Evolutionary conservation across 2,888 invertebrate species (phyloP).

Genomic region (Macaria notata): DNA sequence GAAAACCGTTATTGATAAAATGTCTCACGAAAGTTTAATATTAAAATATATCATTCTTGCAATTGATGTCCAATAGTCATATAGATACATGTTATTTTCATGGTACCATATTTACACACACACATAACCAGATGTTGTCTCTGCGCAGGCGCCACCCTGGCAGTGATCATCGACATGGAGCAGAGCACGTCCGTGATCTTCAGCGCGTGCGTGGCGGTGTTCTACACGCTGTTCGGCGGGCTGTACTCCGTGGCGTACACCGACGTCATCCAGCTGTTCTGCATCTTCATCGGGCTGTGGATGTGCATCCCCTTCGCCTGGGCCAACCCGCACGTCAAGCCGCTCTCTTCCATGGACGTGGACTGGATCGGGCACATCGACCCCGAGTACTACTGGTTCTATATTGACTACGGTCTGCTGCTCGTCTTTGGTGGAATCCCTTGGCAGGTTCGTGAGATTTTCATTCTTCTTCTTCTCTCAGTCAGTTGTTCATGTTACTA

Average conservation of each 20-base stretch:
- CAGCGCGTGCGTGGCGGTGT: conserved; percentile 97
- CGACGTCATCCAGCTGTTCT: conserved; percentile 98
- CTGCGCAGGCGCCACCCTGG: conserved; percentile 92
- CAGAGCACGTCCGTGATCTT: conserved; percentile 95
- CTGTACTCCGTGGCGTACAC: conserved; percentile 99
- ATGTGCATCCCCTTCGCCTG: conserved; percentile 98
- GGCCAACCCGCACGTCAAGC: conserved; percentile 92
- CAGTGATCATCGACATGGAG: conserved; percentile 98
- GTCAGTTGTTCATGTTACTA: too few species aligned
- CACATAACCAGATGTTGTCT: too few species aligned
- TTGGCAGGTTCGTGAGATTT: conserved; percentile 88
- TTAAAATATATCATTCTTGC: too few species aligned
- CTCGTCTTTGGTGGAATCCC: conserved; percentile 98
- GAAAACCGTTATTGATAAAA: too few species aligned
- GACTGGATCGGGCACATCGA: conserved; percentile 95
- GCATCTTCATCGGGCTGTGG: conserved; percentile 99
- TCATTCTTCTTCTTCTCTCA: not conserved
- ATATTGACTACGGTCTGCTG: conserved; percentile 93
- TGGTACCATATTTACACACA: too few species aligned
- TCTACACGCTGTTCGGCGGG: conserved; percentile 98
- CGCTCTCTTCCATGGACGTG: conserved; percentile 90
- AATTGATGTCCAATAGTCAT: too few species aligned
- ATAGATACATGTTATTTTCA: too few species aligned
- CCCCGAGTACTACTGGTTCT: conserved; percentile 88
- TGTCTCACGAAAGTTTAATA: too few species aligned